Evolutionary conservation across 2,113 vertebrate genomes (phyloP), one percentile per base, ranked within the genome.

Genomic region (Craseonycteris thonglongyai): DNA sequence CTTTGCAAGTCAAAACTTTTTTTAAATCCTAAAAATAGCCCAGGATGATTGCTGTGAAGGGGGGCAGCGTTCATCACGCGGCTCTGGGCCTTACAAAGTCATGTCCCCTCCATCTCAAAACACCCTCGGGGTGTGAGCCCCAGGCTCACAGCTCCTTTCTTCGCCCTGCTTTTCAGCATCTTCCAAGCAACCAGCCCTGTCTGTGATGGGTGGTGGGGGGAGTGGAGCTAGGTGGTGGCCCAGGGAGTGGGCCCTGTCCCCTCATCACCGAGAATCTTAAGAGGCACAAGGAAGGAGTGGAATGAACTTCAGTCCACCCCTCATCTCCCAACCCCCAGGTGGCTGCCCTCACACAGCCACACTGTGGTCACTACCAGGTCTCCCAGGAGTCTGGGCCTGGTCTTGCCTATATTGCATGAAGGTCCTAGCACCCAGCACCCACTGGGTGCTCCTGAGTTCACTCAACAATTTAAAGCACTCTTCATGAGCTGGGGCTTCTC

Each of bases 21-120:
- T 86, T 9, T 24, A 8, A n/a, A 90, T 58, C 42, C 89, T 95
- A 91, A 96, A 96, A 94, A 94, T 87, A 94, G 74, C 82, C 33
- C 13, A 26, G 66, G 56, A 66, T 69, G 68, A 82, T 7, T 54
- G 19, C 28, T 0, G 38, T 13, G 45, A 18, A 71, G 13, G 15
- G 49, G 26, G 51, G 54, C 28, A 42, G 38, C 6, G 4, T 66
- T 74, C 47, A 80, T 54, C 68, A 71, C 7, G 0, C 28, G 81
- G 66, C 72, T 90, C 71, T 65, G 40, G 30, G 72, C 21, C 47
- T 76, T 47, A 92, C 24, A 75, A 87, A 90, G 79, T 58, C 80
- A 68, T 1, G 2, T 51, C 84, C 68, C 68, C 68, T 88, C 82
- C 59, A 38, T 95, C 89, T 81, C 93, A 88, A 80, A 96, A 92